phyloP scores from a whole-genome alignment of 2,113 vertebrate species.

The Chiloscyllium plagiosum region DNA sequence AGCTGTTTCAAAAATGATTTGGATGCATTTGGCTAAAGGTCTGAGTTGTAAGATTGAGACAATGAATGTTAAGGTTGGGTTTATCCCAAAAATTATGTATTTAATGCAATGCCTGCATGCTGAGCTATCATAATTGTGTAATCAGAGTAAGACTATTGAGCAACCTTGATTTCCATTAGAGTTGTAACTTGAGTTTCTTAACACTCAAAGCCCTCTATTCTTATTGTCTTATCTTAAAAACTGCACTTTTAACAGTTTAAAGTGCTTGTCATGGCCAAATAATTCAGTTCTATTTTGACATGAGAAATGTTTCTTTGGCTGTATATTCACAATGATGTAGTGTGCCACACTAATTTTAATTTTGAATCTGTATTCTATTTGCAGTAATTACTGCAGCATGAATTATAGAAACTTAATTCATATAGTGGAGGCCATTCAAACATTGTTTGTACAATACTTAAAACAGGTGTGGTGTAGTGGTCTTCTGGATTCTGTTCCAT shows the following conservation, averaged over 20 bases:
- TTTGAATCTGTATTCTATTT: neutral
- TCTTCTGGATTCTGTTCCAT: neutral
- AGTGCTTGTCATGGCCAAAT: no score
- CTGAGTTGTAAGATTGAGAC: neutral
- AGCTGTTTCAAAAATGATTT: neutral
- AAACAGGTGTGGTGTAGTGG: neutral
- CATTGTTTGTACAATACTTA: neutral
- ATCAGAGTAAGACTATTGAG: neutral
- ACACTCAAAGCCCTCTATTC: neutral
- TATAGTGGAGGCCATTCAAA: neutral
- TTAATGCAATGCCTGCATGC: neutral
- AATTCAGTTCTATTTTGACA: neutral
- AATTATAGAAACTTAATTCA: neutral
- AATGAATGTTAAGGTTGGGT: neutral
- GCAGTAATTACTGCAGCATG: neutral
- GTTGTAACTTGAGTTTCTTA: neutral
- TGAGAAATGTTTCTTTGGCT: neutral
- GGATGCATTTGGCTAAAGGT: neutral
- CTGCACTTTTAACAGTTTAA: neutral
- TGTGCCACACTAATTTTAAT: neutral
- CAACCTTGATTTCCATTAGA: neutral
- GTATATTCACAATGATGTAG: neutral
- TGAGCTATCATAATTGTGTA: neutral
- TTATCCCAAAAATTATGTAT: neutral
- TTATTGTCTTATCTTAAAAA: neutral